phyloP scores from a whole-genome alignment of 2,888 invertebrate species.

The Ceraclea dissimilis region DNA sequence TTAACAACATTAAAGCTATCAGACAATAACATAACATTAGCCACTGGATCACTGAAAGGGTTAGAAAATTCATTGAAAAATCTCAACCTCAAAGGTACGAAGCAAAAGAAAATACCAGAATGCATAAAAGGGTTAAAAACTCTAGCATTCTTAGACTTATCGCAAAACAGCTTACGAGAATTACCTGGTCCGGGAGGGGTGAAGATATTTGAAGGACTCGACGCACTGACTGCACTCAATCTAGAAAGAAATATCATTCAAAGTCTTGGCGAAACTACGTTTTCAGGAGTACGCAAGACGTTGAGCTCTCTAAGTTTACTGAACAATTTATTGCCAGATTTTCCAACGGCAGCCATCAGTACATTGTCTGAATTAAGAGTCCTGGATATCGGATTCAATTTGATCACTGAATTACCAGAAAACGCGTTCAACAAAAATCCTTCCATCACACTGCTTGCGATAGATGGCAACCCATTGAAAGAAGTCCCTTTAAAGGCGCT shows the following conservation, averaged over 20 bases:
- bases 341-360: conserved; percentile 74
- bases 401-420: conserved; percentile 71
- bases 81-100: conserved; percentile 80
- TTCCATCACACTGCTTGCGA: conserved; percentile 75
- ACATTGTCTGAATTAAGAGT: conserved; percentile 75
- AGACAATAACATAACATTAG: conserved; percentile 77
- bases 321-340: conserved; percentile 82
- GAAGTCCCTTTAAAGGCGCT: conserved; percentile 77
- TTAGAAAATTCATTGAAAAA: conserved; percentile 78
- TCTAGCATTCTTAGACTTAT: conserved; percentile 81
- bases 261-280: conserved; percentile 65
- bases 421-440: conserved; percentile 77
- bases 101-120: conserved; percentile 71
- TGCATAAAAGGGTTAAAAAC: conserved; percentile 69
- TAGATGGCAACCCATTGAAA: conserved; percentile 84
- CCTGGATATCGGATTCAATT: conserved; percentile 86
- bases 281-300: conserved; percentile 70
- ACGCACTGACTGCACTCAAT: conserved; percentile 78
- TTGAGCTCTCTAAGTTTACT: conserved; percentile 81
- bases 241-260: conserved; percentile 83
- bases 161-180: conserved; percentile 79
- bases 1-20: conserved; percentile 77
- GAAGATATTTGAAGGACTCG: conserved; percentile 66
- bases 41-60: conserved; percentile 64
- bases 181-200: conserved; percentile 63